Base-by-base conservation (phyloP, 2,113 vertebrate species). In the Amphiprion ocellaris region DNA sequence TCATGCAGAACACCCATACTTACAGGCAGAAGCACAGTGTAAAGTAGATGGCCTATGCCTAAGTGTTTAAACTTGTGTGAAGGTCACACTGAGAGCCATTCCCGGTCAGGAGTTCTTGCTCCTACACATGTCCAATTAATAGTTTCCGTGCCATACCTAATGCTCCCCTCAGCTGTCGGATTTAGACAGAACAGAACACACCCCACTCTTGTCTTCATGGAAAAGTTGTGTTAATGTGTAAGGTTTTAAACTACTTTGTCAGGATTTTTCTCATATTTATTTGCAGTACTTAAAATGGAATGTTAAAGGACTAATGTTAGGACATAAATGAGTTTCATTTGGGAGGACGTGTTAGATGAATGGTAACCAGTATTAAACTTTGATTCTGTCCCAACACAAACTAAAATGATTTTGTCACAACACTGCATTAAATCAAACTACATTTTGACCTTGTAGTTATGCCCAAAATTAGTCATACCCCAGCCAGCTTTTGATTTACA, bases 181-280 rank as follows among this genome's bases (percentile, higher is more conserved):
- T 66, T 77, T 21, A 61, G 56, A 61, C 26, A 23, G 54, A 74
- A 58, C 67, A 63, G 56, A 65, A 77, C 77, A 82, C 79, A 83
- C 71, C 71, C 58, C 58, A 9, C 44, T 16, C 52, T 30, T 4
- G 41, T 72, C 71, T 58, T 60, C 21, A 44, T 72, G 84, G 71
- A 77, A 80, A 83, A 65, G 3, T 73, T 79, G 78, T 73, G 68
- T 65, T 85, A 77, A 73, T 65, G 28, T 70, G 55, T 37, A 26
- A 66, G 47, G 16, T 69, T 70, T 74, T 53, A 26, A 77, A 81
- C 58, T 44, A 55, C 28, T 74, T 77, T 61, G 79, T 59, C 47
- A 55, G 59, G 47, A 30, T 67, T 49, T 76, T 19, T 69, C 23
- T 69, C 23, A 44, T 54, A 41, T 67, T 14, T n/a, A 62, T 84